Evolutionary conservation across 2,113 vertebrate species (phyloP).

Genomic region (Mesoclemmys tuberculata): DNA sequence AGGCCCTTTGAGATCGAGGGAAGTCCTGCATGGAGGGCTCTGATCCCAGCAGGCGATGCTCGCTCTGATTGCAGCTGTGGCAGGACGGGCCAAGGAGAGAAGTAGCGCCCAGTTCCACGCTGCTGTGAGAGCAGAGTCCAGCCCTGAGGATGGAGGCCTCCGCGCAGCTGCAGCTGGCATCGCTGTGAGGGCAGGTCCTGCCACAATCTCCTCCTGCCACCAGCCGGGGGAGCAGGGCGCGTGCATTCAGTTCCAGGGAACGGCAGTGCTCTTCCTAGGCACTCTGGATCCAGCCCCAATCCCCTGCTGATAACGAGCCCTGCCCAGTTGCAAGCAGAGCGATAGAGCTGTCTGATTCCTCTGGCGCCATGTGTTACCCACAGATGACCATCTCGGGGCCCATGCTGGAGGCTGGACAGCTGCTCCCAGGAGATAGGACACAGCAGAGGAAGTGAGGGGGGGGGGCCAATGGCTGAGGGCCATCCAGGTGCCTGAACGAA

Average conservation of each 20-base stretch:
- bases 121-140: neutral
- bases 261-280: neutral
- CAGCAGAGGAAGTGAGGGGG: neutral
- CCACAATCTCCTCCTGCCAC: neutral
- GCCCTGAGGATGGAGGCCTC: neutral
- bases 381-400: neutral
- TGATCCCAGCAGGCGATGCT: too few species aligned
- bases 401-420: rapidly evolving
- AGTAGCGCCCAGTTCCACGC: neutral
- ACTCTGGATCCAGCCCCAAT: neutral
- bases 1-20: neutral
- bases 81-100: too few species aligned
- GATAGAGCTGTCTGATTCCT: neutral
- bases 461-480: rapidly evolving
- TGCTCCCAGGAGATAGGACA: neutral
- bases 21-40: neutral
- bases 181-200: neutral
- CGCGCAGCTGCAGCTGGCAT: neutral
- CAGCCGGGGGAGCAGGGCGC: neutral
- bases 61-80: too few species aligned
- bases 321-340: rapidly evolving
- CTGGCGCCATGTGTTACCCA: neutral
- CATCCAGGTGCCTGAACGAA: too few species aligned
- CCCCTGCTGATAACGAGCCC: neutral
- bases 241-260: neutral